These are phyloP conservation scores for Drosophila nikananu DNA, from an alignment of 1,140 invertebrate species.

Conservation along the genomic window DNA sequence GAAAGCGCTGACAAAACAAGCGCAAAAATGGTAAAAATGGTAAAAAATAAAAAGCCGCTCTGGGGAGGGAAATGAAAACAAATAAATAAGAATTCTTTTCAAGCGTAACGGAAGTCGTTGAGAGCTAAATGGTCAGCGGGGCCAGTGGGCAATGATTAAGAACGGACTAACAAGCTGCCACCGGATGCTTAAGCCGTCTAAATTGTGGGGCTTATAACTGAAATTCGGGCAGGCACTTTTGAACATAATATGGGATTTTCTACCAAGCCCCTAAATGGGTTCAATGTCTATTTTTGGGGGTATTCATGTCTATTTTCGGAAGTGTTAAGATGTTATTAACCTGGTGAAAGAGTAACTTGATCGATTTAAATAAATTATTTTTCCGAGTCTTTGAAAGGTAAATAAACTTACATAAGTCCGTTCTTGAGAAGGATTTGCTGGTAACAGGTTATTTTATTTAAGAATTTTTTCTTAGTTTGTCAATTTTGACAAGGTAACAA, in stretches of 20 bases:
- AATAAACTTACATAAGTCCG: background rate
- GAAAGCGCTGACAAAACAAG: constrained; percentile 69
- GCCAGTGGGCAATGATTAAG: constrained; percentile 51
- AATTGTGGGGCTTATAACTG: constrained; percentile 39
- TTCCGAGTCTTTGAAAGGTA: background rate
- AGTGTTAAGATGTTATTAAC: constrained; percentile 17
- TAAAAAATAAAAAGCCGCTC: constrained; percentile 4
- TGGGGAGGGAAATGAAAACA: constrained; percentile 26
- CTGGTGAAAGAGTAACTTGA: background rate
- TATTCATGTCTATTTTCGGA: constrained; percentile 7
- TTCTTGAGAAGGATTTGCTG: background rate
- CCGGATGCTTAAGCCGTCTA: constrained; percentile 48
- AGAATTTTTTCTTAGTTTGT: no score
- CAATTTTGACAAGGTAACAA: no score
- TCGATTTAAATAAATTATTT: background rate
- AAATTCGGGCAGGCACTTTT: constrained; percentile 24
- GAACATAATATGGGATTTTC: background rate
- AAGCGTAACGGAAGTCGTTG: constrained; percentile 75
- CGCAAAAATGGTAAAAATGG: constrained; percentile 50
- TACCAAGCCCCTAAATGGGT: background rate
- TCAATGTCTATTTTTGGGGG: constrained; percentile 30
- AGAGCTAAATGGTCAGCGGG: constrained; percentile 74
- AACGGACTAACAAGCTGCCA: constrained; percentile 52
- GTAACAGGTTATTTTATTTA: background rate
- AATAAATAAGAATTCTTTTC: constrained; percentile 70